These are phyloP conservation scores for Colinus virginianus DNA, from an alignment of 2,113 vertebrate species.

Conservation along the genomic window DNA sequence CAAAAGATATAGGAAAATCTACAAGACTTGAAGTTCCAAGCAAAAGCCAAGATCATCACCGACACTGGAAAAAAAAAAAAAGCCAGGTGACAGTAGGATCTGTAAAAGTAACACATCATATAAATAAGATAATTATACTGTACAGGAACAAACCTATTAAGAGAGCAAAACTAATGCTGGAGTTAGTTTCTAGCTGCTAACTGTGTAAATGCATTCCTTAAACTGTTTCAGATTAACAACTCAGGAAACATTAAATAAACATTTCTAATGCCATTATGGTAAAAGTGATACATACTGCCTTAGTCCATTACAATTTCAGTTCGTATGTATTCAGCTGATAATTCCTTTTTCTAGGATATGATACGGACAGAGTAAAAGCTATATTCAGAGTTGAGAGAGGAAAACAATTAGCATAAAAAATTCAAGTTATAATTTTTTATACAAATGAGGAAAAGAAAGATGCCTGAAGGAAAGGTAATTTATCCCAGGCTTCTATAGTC, in stretches of 20 bases:
- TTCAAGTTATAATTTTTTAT: neutral
- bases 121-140: neutral
- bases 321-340: neutral
- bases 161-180: fast-evolving
- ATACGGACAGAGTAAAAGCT: neutral
- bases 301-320: neutral
- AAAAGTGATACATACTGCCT: fast-evolving
- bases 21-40: neutral
- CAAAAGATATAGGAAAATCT: neutral
- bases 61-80: neutral
- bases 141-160: neutral
- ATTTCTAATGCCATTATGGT: neutral
- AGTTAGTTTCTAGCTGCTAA: neutral
- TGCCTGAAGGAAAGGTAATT: neutral
- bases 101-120: neutral
- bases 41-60: neutral
- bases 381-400: neutral
- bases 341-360: neutral
- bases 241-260: neutral
- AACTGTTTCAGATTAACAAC: neutral
- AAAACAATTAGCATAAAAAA: neutral
- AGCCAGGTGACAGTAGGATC: neutral
- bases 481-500: neutral
- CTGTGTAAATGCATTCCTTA: neutral
- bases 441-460: neutral